Conservation (phyloP, 2,113 vertebrate genomes). For the Oryzias woworae region DNA sequence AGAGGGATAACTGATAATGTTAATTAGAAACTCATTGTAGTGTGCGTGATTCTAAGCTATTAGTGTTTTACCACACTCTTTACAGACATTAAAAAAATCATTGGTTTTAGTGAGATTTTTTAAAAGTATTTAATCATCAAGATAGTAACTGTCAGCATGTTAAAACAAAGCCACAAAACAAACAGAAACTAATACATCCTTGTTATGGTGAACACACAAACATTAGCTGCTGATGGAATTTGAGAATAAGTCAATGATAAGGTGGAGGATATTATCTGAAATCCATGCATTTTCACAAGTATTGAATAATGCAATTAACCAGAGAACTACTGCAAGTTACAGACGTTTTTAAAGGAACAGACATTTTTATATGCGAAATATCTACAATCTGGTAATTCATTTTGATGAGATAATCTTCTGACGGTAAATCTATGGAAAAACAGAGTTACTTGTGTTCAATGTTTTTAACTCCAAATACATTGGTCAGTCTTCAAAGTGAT, state of each 20-base stretch:
- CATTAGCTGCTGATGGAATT: background rate
- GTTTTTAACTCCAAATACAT: no score
- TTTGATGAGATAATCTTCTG: background rate
- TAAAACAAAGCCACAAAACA: constrained; percentile 17
- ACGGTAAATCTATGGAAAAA: no score
- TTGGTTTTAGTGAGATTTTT: constrained; percentile 30
- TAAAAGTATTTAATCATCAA: constrained; percentile 14
- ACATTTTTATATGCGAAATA: background rate
- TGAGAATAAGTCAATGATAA: background rate
- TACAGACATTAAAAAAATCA: background rate
- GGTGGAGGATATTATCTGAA: constrained; percentile 5
- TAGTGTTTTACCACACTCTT: background rate
- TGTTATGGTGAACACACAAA: constrained; percentile 14
- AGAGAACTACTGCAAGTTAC: background rate
- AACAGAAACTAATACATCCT: background rate
- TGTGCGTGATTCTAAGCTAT: background rate
- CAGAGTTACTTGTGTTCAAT: no score
- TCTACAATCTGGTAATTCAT: no score
- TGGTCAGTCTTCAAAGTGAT: no score
- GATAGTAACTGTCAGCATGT: background rate
- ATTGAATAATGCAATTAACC: constrained; percentile 2
- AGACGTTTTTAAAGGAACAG: background rate
- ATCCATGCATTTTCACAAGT: background rate
- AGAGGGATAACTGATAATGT: background rate
- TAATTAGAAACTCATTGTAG: background rate